Evolutionary conservation across 2,888 invertebrate genomes (phyloP), one percentile per base, ranked within the genome.

Genomic region (Trilocha varians): DNA sequence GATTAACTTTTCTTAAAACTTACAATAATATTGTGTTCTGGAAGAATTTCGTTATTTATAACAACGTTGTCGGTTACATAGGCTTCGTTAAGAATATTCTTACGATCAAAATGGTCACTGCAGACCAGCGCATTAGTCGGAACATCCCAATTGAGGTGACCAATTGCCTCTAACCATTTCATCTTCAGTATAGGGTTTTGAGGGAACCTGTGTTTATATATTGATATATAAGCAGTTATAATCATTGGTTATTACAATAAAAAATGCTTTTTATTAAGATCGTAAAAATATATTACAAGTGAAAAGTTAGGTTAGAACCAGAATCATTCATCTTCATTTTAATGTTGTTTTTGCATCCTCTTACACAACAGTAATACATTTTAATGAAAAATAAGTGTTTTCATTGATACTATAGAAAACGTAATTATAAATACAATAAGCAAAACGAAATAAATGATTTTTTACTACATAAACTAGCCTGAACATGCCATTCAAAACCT

Each of bases 11-110:
- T n/a, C n/a, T n/a, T 34, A 16, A 32, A 38, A 51, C 58, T 52
- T 42, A 65, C 65, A 14, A 63, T 64, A 41, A 65, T 52, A 16
- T 39, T 42, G 25, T 51, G 51, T 1, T 53, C 43, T 11, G 65
- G 65, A 9, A 42, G 41, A 4, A 59, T 59, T 40, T 62, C 56
- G 17, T 60, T 59, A n/a, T 18, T 55, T 56, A 3, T 64, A 52
- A 16, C n/a, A n/a, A n/a, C n/a, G n/a, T n/a, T n/a, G n/a, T 62
- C 48, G 16, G 52, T 53, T 32, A 61, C 44, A 13, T 40, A 41
- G 3, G 53, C 50, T 17, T 56, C 59, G 37, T 51, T 25, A 9
- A 25, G 6, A 25, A 25, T 9, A 25, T 25, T n/a, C n/a, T n/a
- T n/a, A n/a, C n/a, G 3, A 25, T 25, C 25, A 5, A 25, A 25